Conservation (phyloP, 2,888 invertebrate genomes). For the Amphipoea lucens region DNA sequence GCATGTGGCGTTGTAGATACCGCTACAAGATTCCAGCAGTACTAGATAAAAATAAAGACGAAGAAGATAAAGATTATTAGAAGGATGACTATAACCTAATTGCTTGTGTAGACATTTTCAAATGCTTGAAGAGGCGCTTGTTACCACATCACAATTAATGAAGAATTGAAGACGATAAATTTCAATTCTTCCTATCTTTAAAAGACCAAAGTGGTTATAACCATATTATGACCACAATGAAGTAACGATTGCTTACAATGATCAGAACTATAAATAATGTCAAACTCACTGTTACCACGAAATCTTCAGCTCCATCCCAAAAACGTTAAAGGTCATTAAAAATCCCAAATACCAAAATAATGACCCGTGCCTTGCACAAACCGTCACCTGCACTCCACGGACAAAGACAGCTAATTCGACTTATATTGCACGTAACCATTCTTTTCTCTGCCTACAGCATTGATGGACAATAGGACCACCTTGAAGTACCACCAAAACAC, state of each 20-base stretch:
- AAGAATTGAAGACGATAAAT: neutral
- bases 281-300: neutral
- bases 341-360: conserved; percentile 56
- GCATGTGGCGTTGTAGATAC: too few species aligned
- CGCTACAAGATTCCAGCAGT: neutral
- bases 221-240: neutral
- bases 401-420: conserved; percentile 81
- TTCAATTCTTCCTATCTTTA: neutral
- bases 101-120: neutral
- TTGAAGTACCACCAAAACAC: conserved; percentile 77
- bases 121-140: neutral
- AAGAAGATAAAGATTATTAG: neutral
- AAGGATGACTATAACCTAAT: neutral
- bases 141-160: neutral
- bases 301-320: neutral
- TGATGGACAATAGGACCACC: conserved; percentile 79
- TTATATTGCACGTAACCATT: conserved; percentile 74
- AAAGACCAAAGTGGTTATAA: neutral
- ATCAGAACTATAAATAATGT: neutral
- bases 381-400: conserved; percentile 70
- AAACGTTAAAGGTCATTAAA: conserved; percentile 43
- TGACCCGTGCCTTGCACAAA: conserved; percentile 72
- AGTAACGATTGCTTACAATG: neutral
- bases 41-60: neutral
- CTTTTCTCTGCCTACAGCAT: conserved; percentile 34